Percentiles rank a stretch among this genome's conserved stretches.
These are phyloP conservation scores for Artemia sinica DNA, from an alignment of 2,888 invertebrate genomes.

Conservation along the genomic window DNA sequence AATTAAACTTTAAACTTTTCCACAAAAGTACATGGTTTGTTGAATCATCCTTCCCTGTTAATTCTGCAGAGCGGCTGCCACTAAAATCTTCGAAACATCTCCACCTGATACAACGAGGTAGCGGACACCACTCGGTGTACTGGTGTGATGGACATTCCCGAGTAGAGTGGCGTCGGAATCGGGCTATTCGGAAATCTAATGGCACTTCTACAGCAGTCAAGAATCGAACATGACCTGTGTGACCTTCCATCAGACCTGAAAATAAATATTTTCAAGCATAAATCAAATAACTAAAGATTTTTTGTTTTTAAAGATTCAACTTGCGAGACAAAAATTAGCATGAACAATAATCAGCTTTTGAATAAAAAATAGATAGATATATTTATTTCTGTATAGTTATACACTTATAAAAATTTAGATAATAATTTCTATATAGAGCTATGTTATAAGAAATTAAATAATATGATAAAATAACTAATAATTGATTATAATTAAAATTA, in stretches of 20 bases:
- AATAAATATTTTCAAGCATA: constrained; percentile 24
- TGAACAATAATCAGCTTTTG: too few relatives aligned
- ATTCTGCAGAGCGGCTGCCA: constrained; percentile 47
- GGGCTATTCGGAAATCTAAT: constrained; percentile 28
- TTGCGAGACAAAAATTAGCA: neutral
- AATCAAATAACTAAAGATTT: neutral
- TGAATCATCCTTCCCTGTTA: constrained; percentile 74
- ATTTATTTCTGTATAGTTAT: too few relatives aligned
- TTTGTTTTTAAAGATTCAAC: constrained; percentile 17
- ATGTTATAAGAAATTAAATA: neutral
- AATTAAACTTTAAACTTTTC: constrained; percentile 49
- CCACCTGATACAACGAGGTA: constrained; percentile 75
- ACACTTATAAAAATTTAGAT: constrained; percentile 18
- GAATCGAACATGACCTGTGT: constrained; percentile 91
- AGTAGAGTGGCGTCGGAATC: constrained; percentile 27
- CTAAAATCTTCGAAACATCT: constrained; percentile 89
- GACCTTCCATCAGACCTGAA: constrained; percentile 73
- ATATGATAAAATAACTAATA: too few relatives aligned
- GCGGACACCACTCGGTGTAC: constrained; percentile 3
- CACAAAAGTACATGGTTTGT: constrained; percentile 89
- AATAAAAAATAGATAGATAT: too few relatives aligned
- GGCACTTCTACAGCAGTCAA: constrained; percentile 64
- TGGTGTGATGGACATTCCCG: constrained; percentile 26
- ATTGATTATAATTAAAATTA: too few relatives aligned
- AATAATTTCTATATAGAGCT: constrained; percentile 2